Percentiles rank a stretch among this genome's conserved stretches.
Evolutionary conservation across 2,113 vertebrate genomes (phyloP).

Genomic region (Phalacrocorax pelagicus): DNA sequence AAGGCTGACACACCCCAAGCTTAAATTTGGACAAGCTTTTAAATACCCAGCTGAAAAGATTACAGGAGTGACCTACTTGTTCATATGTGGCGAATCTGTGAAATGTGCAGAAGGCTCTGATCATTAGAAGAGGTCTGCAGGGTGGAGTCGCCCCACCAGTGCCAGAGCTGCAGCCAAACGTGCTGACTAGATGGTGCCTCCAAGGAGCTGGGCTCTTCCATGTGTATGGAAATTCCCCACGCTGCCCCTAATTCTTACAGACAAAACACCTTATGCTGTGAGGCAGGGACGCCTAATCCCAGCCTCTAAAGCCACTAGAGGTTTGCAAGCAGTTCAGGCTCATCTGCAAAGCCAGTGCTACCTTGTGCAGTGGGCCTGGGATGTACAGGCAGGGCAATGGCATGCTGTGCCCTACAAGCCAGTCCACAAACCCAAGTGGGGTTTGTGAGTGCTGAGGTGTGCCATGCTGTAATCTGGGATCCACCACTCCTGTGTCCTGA

Average conservation of each 20-base stretch:
- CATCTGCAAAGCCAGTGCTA: not conserved
- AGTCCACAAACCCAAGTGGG: rapidly evolving
- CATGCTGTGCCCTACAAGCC: not conserved
- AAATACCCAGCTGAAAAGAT: constrained; percentile 60
- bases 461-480: not conserved
- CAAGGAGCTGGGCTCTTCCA: not conserved
- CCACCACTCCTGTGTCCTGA: rapidly evolving
- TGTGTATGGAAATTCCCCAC: not conserved
- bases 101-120: constrained; percentile 36
- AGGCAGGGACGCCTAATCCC: not conserved
- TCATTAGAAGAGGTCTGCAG: not conserved
- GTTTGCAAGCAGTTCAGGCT: not conserved
- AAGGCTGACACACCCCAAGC: constrained; percentile 47
- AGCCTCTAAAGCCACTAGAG: not conserved
- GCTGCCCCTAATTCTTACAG: not conserved
- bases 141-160: not conserved
- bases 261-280: not conserved
- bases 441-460: not conserved
- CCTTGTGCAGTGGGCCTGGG: not conserved
- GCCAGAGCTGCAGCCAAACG: not conserved
- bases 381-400: not conserved
- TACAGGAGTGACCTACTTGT: constrained; percentile 64
- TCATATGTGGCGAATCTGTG: not conserved
- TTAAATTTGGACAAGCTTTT: constrained; percentile 64
- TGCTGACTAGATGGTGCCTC: not conserved